phyloP scores from a whole-genome alignment of 2,888 invertebrate species.

The Molanna angustata region DNA sequence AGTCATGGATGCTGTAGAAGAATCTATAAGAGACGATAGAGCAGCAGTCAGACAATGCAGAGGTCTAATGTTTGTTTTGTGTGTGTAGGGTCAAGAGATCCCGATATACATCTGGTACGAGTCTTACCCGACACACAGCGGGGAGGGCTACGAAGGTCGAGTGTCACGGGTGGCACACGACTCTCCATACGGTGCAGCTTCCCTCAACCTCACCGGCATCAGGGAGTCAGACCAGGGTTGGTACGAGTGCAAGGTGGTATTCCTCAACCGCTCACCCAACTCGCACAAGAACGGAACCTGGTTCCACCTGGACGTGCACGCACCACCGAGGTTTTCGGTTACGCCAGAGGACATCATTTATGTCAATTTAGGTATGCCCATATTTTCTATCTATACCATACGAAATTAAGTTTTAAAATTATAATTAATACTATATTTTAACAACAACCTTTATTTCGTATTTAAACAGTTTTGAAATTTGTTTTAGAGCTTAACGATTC shows the following conservation, averaged over 20 bases:
- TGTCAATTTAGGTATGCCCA: slow-evolving; percentile 75
- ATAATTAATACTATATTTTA: no score
- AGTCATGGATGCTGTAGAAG: not conserved
- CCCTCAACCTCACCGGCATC: slow-evolving; percentile 93
- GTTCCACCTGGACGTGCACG: slow-evolving; percentile 97
- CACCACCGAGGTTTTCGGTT: slow-evolving; percentile 92
- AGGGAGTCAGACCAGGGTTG: slow-evolving; percentile 93
- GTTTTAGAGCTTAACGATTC: no score
- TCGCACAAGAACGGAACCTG: slow-evolving; percentile 93
- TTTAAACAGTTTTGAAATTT: no score
- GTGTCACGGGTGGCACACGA: slow-evolving; percentile 86
- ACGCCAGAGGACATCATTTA: slow-evolving; percentile 95
- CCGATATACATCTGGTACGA: slow-evolving; percentile 99
- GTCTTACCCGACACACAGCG: slow-evolving; percentile 95
- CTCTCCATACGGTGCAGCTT: slow-evolving; percentile 87
- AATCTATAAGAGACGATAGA: not conserved
- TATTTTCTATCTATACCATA: not conserved
- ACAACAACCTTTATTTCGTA: no score
- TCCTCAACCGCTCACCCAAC: slow-evolving; percentile 91
- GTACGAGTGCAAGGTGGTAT: slow-evolving; percentile 95
- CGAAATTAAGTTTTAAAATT: no score
- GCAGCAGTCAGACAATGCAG: not conserved
- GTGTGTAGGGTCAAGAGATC: slow-evolving; percentile 83
- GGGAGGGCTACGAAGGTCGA: slow-evolving; percentile 89
- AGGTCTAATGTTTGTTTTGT: slow-evolving; percentile 2